phyloP scores from a whole-genome alignment of 2,113 vertebrate species.

The Bothrops jararaca region DNA sequence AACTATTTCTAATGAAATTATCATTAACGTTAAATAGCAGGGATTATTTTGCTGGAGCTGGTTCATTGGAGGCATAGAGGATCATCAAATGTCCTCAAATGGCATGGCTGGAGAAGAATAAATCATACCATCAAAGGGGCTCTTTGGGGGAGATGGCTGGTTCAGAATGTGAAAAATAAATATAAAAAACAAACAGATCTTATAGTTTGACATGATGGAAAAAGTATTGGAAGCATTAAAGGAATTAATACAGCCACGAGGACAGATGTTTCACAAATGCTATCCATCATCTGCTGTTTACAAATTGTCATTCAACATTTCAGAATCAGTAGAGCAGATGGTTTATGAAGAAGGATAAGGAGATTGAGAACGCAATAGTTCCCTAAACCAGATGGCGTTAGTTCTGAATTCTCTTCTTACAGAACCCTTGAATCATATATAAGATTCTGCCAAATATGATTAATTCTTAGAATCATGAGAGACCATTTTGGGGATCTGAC shows the following conservation, averaged over 20 bases:
- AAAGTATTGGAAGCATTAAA: conserved; percentile 51
- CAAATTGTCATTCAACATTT: conserved; percentile 38
- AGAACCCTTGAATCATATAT: conserved; percentile 5
- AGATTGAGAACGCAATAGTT: conserved; percentile 27
- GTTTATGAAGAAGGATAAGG: conserved; percentile 24
- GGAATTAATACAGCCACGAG: conserved; percentile 52
- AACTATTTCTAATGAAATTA: neutral
- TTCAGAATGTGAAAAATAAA: neutral
- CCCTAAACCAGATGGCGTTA: conserved; percentile 37
- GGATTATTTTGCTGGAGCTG: neutral
- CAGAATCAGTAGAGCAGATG: conserved; percentile 18
- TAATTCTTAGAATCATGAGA: neutral
- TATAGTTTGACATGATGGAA: conserved; percentile 32
- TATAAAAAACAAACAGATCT: neutral
- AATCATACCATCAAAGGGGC: conserved; percentile 8
- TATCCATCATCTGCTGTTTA: conserved; percentile 47
- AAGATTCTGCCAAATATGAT: neutral
- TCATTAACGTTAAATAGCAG: neutral
- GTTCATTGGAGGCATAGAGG: neutral
- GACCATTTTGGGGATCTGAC: neutral
- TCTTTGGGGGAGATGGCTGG: neutral
- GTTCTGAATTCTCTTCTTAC: conserved; percentile 34
- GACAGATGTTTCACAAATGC: conserved; percentile 8
- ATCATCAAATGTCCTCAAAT: conserved; percentile 14
- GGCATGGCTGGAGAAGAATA: neutral